Evolutionary conservation across 2,797 vertebrate genomes (phyloP).

Genomic region (Tolypeutes matacus): DNA sequence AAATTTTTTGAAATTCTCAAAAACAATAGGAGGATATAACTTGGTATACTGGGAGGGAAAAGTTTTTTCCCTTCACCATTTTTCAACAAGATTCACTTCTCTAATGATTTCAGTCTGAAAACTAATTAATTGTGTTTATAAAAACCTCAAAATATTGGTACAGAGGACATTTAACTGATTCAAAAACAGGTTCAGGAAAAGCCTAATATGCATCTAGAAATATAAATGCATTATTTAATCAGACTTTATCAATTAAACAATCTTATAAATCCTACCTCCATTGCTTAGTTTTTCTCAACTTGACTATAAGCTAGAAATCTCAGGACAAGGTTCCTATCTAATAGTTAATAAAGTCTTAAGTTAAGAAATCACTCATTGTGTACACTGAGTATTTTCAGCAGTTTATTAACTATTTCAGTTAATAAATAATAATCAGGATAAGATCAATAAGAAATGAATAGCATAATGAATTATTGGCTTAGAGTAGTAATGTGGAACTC

Average conservation of each 20-base stretch:
- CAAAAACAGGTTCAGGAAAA: background rate
- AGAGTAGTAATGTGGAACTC: background rate
- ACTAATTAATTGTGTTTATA: background rate
- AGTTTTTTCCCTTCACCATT: background rate
- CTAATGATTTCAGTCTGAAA: background rate
- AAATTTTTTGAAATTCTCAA: background rate
- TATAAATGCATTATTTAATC: background rate
- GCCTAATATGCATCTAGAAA: background rate
- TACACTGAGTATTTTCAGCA: background rate
- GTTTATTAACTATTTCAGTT: background rate
- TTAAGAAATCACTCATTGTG: background rate
- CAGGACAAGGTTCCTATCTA: background rate
- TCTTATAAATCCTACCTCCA: background rate
- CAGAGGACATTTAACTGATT: background rate
- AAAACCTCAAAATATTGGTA: background rate
- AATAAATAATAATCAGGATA: background rate
- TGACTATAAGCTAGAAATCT: background rate
- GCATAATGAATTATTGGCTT: background rate
- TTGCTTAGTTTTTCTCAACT: background rate
- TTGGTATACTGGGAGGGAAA: background rate
- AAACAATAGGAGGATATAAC: background rate
- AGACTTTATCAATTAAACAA: background rate
- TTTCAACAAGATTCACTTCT: background rate
- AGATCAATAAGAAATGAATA: background rate
- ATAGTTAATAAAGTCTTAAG: background rate